phyloP scores from a whole-genome alignment of 2,113 vertebrate genomes.

The Oenanthe oenanthe region DNA sequence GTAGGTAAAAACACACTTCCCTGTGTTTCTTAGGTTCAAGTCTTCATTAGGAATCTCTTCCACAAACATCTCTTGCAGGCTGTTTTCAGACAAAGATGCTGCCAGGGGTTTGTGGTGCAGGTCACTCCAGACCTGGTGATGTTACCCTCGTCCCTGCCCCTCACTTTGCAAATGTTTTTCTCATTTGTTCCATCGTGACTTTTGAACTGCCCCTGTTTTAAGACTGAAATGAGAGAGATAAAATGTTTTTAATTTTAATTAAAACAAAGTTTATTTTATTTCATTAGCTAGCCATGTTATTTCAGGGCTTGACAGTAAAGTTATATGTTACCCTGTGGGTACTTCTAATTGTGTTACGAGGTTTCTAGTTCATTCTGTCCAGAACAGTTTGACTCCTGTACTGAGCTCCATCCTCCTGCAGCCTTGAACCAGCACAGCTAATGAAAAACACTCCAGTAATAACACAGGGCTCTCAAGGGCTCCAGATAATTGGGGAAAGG shows the following conservation, averaged over 20 bases:
- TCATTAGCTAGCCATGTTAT: conserved; percentile 65
- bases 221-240: conserved; percentile 64
- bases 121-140: neutral
- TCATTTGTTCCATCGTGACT: conserved; percentile 19
- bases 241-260: conserved; percentile 73
- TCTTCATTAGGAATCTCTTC: neutral
- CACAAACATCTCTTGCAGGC: neutral
- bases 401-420: conserved; percentile 27
- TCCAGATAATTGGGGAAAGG: conserved; percentile 51
- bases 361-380: conserved; percentile 48
- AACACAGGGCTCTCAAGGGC: conserved; percentile 37
- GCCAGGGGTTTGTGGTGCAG: neutral
- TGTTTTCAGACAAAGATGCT: neutral
- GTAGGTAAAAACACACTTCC: no score
- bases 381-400: conserved; percentile 46
- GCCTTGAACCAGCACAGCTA: conserved; percentile 50
- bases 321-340: conserved; percentile 71
- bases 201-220: conserved; percentile 55
- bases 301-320: conserved; percentile 70
- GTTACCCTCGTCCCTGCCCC: neutral
- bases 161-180: neutral
- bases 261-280: conserved; percentile 70
- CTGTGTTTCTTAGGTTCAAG: neutral
- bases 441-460: conserved; percentile 67
- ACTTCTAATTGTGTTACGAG: conserved; percentile 57